phyloP scores from a whole-genome alignment of 2,797 vertebrate genomes.

The Gallinago solitaria region DNA sequence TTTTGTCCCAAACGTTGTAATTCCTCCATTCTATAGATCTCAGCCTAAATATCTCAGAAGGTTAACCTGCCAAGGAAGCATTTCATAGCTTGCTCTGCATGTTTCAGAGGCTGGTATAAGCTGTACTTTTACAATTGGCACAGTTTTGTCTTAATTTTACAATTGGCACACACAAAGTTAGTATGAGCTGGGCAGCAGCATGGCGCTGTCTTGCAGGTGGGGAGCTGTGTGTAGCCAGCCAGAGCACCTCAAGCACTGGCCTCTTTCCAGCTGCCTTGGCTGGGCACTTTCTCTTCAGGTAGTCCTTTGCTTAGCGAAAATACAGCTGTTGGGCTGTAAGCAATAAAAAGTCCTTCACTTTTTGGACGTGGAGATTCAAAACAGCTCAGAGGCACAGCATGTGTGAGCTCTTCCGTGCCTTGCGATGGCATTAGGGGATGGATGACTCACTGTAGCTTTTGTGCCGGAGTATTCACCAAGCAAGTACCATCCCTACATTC shows the following conservation, averaged over 20 bases:
- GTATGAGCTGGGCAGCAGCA: background rate
- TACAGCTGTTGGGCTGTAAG: background rate
- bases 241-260: background rate
- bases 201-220: background rate
- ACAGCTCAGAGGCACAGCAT: background rate
- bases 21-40: background rate
- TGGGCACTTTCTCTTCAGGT: background rate
- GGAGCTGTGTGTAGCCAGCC: background rate
- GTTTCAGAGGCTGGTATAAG: background rate
- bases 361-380: background rate
- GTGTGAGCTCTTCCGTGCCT: background rate
- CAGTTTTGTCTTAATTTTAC: background rate
- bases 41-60: background rate
- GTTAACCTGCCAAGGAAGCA: background rate
- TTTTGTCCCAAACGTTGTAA: background rate
- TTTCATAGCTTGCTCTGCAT: background rate
- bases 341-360: background rate
- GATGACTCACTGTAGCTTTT: background rate
- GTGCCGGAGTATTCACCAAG: background rate
- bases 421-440: background rate
- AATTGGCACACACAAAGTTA: too few species aligned
- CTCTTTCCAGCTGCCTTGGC: background rate
- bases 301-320: background rate
- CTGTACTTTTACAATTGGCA: background rate
- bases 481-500: background rate